phyloP scores from a whole-genome alignment of 2,113 vertebrate genomes.

The Forbesichthys papilliferus region DNA sequence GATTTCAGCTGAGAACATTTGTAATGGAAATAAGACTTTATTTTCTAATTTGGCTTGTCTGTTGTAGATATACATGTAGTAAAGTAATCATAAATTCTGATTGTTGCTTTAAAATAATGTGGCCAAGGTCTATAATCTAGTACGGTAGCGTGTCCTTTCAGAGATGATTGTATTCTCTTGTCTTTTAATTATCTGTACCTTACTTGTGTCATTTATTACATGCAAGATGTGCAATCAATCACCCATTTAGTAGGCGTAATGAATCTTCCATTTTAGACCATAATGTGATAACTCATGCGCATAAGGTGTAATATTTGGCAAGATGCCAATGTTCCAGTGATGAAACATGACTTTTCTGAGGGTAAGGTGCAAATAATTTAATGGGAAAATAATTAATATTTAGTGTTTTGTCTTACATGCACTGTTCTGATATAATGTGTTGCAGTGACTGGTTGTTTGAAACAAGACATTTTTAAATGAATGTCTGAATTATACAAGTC shows the following conservation, averaged over 20 bases:
- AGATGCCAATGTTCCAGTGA: background rate
- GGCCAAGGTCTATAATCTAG: background rate
- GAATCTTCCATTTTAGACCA: background rate
- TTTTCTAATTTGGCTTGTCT: too few species aligned
- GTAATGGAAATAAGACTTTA: background rate
- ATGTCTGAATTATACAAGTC: too few species aligned
- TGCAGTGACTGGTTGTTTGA: too few species aligned
- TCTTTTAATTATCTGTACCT: background rate
- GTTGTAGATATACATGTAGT: too few species aligned
- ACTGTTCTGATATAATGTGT: background rate
- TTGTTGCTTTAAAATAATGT: background rate
- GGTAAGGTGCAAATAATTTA: background rate
- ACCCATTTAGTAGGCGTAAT: background rate
- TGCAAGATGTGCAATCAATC: slow-evolving; percentile 5
- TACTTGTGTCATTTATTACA: slow-evolving; percentile 9
- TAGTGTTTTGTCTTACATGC: background rate
- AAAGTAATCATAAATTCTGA: too few species aligned
- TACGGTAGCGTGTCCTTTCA: background rate
- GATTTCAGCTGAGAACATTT: background rate
- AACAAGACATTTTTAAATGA: too few species aligned
- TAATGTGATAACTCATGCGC: slow-evolving; percentile 4
- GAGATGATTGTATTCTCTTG: background rate
- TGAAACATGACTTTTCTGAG: background rate
- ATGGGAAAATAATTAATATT: background rate
- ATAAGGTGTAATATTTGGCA: background rate